A percentile compares a stretch with the other conserved stretches of the same genome.
Evolutionary conservation across 2,797 vertebrate species (phyloP).

Genomic region (Oryzias sinensis): DNA sequence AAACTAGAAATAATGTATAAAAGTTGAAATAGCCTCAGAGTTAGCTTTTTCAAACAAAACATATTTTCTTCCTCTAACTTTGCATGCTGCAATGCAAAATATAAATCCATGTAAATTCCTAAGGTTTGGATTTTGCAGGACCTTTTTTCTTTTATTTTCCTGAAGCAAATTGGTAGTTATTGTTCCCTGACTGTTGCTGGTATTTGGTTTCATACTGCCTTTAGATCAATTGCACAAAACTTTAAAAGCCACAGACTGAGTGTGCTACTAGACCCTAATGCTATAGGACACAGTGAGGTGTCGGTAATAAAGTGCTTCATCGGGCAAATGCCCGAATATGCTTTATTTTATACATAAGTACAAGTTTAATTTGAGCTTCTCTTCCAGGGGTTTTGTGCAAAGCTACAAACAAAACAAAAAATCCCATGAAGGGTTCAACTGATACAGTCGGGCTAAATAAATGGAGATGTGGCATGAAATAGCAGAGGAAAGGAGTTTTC

Average conservation of each 20-base stretch:
- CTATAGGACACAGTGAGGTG: conserved; percentile 44
- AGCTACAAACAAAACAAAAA: too few relatives aligned
- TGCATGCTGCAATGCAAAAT: not conserved
- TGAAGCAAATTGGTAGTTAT: not conserved
- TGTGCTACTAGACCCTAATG: conserved; percentile 53
- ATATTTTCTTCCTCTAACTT: not conserved
- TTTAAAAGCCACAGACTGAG: conserved; percentile 52
- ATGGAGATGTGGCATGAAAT: conserved; percentile 17
- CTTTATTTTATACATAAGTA: conserved; percentile 41
- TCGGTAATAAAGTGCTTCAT: conserved; percentile 68
- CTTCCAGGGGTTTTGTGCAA: not conserved
- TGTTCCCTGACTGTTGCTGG: conserved; percentile 49
- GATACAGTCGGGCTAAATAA: conserved; percentile 3
- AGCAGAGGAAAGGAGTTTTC: conserved; percentile 14
- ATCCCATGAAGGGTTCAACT: not conserved
- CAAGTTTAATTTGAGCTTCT: conserved; percentile 21
- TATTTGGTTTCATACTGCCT: conserved; percentile 22
- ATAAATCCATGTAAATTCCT: not conserved
- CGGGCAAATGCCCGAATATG: conserved; percentile 50
- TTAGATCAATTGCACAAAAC: conserved; percentile 22
- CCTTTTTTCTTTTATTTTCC: not conserved
- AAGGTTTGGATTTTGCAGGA: not conserved
- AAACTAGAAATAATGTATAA: not conserved
- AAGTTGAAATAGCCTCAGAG: conserved; percentile 9
- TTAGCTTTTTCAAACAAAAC: not conserved